Base-by-base conservation (phyloP, 2,797 vertebrate species). In the Sandelia bainsii region DNA sequence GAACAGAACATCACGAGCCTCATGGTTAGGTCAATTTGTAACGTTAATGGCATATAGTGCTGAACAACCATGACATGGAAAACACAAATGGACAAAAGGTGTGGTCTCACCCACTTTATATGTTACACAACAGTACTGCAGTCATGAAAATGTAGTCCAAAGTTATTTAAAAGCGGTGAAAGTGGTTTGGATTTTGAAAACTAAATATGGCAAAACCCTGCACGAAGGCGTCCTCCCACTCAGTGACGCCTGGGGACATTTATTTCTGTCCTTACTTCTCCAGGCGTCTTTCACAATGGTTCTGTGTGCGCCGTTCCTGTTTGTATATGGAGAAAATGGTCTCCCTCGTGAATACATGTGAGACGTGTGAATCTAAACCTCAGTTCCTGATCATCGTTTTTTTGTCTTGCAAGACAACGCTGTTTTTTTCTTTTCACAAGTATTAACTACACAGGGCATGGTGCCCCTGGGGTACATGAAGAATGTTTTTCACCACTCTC, bases 401-500 rank as follows among this genome's bases (percentile, higher is more conserved):
- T 19, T 74, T n/a, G 4, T 46, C 22, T 27, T 79, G 54, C 49
- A 61, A 52, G 68, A 63, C 52, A 9, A 46, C 19, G 0, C 23
- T 57, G 50, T 62, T 61, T 60, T 58, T 52, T 62, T 42, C 19
- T 76, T 59, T 53, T 45, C 52, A 69, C 29, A 40, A 50, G 62
- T 53, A 53, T 58, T 57, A 59, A 72, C 56, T n/a, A 40, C 22
- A 22, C 62, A 48, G 72, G 29, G 45, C 37, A 1, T 9, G 46
- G 3, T 27, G 44, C 67, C 75, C 50, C 57, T 0, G 1, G 61
- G 67, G 58, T 51, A 25, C 79, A 39, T 79, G 75, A n/a, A 53
- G 37, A 80, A 46, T 81, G 72, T 87, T 84, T 82, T 79, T 85
- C 84, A 82, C 62, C 83, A 56, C 81, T 59, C 51, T 77, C 73